A percentile compares a stretch with the other conserved stretches of the same genome.
Conservation (phyloP, 2,113 vertebrate genomes). For the Eidolon helvum region DNA sequence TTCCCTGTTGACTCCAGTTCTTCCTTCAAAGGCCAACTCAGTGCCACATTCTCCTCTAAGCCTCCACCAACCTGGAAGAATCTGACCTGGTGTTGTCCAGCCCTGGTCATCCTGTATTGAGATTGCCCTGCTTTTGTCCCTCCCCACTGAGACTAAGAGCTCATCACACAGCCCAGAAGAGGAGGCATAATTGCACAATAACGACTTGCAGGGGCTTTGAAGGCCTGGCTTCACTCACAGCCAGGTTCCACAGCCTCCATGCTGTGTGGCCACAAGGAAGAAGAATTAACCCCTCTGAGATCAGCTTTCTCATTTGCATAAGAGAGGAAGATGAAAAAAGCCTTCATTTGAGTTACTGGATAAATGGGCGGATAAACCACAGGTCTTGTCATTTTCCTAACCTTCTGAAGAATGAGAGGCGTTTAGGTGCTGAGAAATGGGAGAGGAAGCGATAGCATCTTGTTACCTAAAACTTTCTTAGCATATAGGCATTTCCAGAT, state of each 20-base stretch:
- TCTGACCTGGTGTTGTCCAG: too few species aligned
- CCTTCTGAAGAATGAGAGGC: not conserved
- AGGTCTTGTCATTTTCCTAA: not conserved
- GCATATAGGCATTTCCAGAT: not conserved
- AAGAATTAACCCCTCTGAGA: not conserved
- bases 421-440: not conserved
- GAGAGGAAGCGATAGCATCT: not conserved
- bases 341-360: not conserved
- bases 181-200: not conserved
- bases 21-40: not conserved
- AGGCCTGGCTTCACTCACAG: not conserved
- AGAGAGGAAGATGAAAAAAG: not conserved
- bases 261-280: not conserved
- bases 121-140: not conserved
- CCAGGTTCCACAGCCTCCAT: not conserved
- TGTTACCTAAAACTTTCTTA: not conserved
- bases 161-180: not conserved
- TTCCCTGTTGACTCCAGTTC: not conserved
- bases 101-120: not conserved
- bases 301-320: not conserved
- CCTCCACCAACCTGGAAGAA: not conserved
- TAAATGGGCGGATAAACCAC: not conserved
- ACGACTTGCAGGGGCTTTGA: not conserved
- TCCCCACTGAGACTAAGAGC: not conserved
- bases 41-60: too few species aligned